These are phyloP conservation scores for Parotocinclus haroldoi DNA, from an alignment of 2,797 vertebrate species.

Conservation along the genomic window DNA sequence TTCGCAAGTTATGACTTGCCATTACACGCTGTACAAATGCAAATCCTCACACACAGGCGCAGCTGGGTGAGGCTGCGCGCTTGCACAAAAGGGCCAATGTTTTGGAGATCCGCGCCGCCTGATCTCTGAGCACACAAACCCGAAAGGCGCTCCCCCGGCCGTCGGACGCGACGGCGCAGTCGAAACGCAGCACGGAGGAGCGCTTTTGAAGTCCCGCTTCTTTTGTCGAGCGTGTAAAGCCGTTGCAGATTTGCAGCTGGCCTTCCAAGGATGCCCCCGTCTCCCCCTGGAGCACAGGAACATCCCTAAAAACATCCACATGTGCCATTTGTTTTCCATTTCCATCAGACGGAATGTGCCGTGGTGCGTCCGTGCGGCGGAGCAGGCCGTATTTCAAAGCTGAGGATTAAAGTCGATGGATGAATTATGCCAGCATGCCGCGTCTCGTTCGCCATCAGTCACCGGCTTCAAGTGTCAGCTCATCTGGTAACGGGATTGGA, in stretches of 20 bases:
- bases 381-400: constrained; percentile 16
- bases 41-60: constrained; percentile 25
- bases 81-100: constrained; percentile 25
- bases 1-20: constrained; percentile 40
- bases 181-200: too few relatives aligned
- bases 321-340: constrained; percentile 13
- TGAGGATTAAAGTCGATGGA: constrained; percentile 21
- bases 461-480: constrained; percentile 5
- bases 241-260: constrained; percentile 26
- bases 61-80: constrained; percentile 29
- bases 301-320: neutral
- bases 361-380: neutral
- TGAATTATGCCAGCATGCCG: constrained; percentile 37
- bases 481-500: constrained; percentile 17
- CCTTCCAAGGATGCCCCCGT: constrained; percentile 16
- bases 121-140: constrained; percentile 32
- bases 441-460: constrained; percentile 10
- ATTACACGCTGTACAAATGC: constrained; percentile 36
- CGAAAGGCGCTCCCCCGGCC: constrained; percentile 11
- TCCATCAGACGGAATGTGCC: neutral
- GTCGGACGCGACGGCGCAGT: constrained; percentile 16
- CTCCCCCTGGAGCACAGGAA: neutral
- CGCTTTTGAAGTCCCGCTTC: neutral
- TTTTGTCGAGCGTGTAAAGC: neutral
- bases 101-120: constrained; percentile 21